Percentiles rank a stretch among this genome's conserved stretches.
Evolutionary conservation across 2,888 invertebrate genomes (phyloP).

Genomic region (Resseliella maxima): DNA sequence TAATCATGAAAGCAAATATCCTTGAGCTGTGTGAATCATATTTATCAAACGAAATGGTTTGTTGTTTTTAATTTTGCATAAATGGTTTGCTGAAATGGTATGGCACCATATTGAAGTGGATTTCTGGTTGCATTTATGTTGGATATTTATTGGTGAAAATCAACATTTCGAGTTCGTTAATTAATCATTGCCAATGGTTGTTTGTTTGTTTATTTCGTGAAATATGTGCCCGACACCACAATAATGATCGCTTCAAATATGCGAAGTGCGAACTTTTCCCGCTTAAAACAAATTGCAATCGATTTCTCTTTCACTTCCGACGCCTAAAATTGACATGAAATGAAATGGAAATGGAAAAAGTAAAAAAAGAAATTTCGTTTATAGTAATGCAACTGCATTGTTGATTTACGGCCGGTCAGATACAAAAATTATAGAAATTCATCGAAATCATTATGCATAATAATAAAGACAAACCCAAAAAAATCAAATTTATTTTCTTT

Average conservation of each 20-base stretch:
- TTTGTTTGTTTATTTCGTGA: neutral
- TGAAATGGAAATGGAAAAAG: neutral
- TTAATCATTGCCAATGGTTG: constrained; percentile 31
- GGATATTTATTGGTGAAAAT: neutral
- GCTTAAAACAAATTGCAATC: neutral
- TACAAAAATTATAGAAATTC: neutral
- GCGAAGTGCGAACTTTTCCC: constrained; percentile 6
- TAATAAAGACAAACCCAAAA: neutral
- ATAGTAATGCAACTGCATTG: constrained; percentile 5
- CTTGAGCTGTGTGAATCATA: constrained; percentile 43
- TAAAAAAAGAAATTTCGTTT: neutral
- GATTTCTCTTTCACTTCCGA: constrained; percentile 39
- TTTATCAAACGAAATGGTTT: constrained; percentile 18
- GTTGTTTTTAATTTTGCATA: neutral
- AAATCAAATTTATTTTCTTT: neutral
- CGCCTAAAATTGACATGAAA: neutral
- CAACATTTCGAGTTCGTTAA: neutral
- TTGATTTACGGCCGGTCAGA: neutral
- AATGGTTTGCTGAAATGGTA: neutral
- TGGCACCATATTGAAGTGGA: too few relatives aligned
- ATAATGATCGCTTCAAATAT: constrained; percentile 36
- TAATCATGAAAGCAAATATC: constrained; percentile 43
- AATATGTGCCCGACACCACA: constrained; percentile 37
- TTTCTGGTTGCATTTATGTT: neutral
- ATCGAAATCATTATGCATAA: constrained; percentile 25